These are phyloP conservation scores for Napeogenes inachia DNA, from an alignment of 2,888 invertebrate species.

Conservation along the genomic window DNA sequence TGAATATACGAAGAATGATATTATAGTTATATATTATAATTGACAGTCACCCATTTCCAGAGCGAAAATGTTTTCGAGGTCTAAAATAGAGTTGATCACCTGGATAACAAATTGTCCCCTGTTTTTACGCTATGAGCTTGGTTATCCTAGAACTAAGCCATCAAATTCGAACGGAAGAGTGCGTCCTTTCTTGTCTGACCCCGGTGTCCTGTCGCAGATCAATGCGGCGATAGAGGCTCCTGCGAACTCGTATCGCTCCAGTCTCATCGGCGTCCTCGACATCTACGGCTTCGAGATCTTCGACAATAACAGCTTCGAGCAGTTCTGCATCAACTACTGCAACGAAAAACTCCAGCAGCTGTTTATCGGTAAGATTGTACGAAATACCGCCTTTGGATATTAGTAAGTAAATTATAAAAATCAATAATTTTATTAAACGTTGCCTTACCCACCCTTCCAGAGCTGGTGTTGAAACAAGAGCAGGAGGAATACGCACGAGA, in stretches of 20 bases:
- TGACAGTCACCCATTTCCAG: too few relatives aligned
- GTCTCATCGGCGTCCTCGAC: conserved; percentile 95
- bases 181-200: too few relatives aligned
- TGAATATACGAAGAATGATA: neutral
- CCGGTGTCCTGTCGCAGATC: conserved; percentile 72
- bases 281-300: conserved; percentile 99
- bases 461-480: conserved; percentile 97
- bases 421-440: too few relatives aligned
- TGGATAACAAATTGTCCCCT: too few relatives aligned
- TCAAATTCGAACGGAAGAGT: too few relatives aligned
- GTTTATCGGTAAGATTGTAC: conserved; percentile 83
- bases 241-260: conserved; percentile 80
- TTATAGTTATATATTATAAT: too few relatives aligned
- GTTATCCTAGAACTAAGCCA: too few relatives aligned
- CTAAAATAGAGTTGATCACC: too few relatives aligned
- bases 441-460: conserved; percentile 57
- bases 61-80: too few relatives aligned
- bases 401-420: neutral
- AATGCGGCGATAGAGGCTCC: conserved; percentile 93
- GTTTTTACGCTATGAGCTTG: too few relatives aligned
- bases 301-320: conserved; percentile 97
- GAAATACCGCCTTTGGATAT: neutral
- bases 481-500: conserved; percentile 98
- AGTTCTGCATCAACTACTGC: conserved; percentile 99
- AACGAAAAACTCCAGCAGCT: conserved; percentile 99